Base-by-base conservation (phyloP, 2,797 vertebrate species). In the Labroides dimidiatus region DNA sequence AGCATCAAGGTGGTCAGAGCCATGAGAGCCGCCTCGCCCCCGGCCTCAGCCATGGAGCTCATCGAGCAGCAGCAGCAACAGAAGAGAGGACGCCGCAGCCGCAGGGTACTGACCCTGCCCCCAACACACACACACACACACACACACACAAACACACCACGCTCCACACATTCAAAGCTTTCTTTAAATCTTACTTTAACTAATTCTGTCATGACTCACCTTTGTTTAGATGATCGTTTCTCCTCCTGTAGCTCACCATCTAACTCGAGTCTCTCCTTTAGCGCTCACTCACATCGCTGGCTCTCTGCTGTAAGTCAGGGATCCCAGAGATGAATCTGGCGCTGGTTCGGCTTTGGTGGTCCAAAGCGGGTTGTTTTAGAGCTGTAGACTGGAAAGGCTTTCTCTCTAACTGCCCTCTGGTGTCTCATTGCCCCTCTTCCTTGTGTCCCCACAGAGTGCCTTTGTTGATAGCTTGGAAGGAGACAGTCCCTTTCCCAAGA, bases 1-100 rank as follows among this genome's bases (percentile, higher is more conserved):
- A 98, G 97, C 88, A 96, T 99, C 86, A 95, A 96, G 88, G 96
- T 99, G 84, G 95, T 97, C 67, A 87, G 95, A 48, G 95, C 93
- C 84, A 96, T 99, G 96, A 92, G 96, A 0, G 96, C 97, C 0
- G 96, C 96, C 10, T 97, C 97, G 0, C 97, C 97, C 0, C 98
- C 97, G 0, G 93, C 96, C 63, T 97, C 92, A 0, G 94, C 96
- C 84, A 95, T 97, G 23, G 97, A 99, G 90, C 94, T 98, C 15
- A 91, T 95, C 0, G 98, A 98, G 15, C 97, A 97, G 78, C 96
- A 96, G 84, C 96, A 95, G 89, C 96, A 95, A 88, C 93, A 96
- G 78, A 96, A 96, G 51, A 91, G 96, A 30, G 96, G 96, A 54
- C 95, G 97, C 57, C 91, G 97, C 71, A 95, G 97, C 84, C 93